Evolutionary conservation across 1,140 invertebrate genomes (phyloP), one percentile per base, ranked within the genome.

Genomic region (Danaus plexippus): DNA sequence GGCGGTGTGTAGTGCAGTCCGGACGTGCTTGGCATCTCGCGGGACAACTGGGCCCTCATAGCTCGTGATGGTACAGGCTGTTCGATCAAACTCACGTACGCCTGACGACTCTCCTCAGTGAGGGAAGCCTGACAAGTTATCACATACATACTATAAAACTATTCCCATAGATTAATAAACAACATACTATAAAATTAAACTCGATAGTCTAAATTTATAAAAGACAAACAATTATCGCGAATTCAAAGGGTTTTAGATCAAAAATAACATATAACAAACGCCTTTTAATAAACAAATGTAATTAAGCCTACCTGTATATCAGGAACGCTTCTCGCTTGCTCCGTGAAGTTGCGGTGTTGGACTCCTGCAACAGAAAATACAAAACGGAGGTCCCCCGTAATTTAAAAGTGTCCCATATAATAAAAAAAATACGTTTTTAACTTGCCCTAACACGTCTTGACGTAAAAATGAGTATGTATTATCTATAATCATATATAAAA

Each of bases 81-180:
- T 66, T 97, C 96, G 43, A 98, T 95, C 41, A 98, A 87, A 66
- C 93, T 93, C 74, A 95, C 94, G 88, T 98, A 98, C 0, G 96
- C 97, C 74, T 95, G 92, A 73, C 96, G 95, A 41, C 95, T 92
- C 71, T 95, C 93, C 63, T 93, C 91, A n/a, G 92, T 94, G 57
- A 95, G 88, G 43, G 92, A 92, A 5, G 91, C 90, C 93, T 95
- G 85, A n/a, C 12, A 45, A 45, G 22, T 32, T 32, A 32, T 32
- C 22, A 32, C 22, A 32, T 32, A 32, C 2, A 6, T 32, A 6
- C 2, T 2, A 32, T 32, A 4, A 2, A 6, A 7, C 22, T 32
- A 32, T 32, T 32, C 7, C 22, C 5, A 32, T 32, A 32, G 0
- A 32, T 15, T 15, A 15, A 15, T 15, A 15, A 15, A 1, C 3